Evolutionary conservation across 2,888 invertebrate genomes (phyloP).

Genomic region (Nesidiocoris tenuis): DNA sequence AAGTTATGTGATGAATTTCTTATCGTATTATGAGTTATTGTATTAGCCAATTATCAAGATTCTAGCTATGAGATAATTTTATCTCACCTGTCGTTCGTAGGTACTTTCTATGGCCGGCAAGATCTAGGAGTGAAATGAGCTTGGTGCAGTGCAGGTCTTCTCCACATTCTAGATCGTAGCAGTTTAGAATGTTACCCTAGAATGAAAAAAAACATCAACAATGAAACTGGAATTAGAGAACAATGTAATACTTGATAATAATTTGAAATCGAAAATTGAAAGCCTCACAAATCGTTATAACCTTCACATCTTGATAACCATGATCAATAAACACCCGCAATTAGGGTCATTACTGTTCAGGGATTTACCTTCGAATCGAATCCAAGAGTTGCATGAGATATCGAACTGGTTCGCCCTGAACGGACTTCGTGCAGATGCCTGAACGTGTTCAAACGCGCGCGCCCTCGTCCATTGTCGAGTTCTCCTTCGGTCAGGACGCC

Average conservation of each 20-base stretch:
- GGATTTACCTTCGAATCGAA: slow-evolving; percentile 75
- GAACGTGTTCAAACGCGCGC: slow-evolving; percentile 93
- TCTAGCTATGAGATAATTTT: no score
- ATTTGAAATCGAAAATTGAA: no score
- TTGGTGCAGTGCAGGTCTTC: slow-evolving; percentile 91
- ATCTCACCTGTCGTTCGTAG: slow-evolving; percentile 78
- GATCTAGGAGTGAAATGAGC: slow-evolving; percentile 89
- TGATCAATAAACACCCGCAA: no score
- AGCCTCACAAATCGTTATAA: no score
- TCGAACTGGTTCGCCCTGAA: slow-evolving; percentile 89
- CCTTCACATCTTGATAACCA: no score
- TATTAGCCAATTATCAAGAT: no score
- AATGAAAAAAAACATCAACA: no score
- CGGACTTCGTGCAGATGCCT: slow-evolving; percentile 92
- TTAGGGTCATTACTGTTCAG: no score
- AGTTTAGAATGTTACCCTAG: slow-evolving; percentile 82
- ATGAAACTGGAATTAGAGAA: no score
- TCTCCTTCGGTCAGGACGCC: slow-evolving; percentile 96
- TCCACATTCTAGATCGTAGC: slow-evolving; percentile 83
- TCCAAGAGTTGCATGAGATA: slow-evolving; percentile 94
- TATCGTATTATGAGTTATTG: no score
- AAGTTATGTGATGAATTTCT: no score
- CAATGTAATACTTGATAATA: no score
- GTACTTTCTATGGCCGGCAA: slow-evolving; percentile 95
- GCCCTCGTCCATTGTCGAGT: slow-evolving; percentile 91